Percentiles rank a stretch among this genome's conserved stretches.
These are phyloP conservation scores for Astreopora myriophthalma DNA, from an alignment of 64 coral and sea anemone species.

Conservation along the genomic window DNA sequence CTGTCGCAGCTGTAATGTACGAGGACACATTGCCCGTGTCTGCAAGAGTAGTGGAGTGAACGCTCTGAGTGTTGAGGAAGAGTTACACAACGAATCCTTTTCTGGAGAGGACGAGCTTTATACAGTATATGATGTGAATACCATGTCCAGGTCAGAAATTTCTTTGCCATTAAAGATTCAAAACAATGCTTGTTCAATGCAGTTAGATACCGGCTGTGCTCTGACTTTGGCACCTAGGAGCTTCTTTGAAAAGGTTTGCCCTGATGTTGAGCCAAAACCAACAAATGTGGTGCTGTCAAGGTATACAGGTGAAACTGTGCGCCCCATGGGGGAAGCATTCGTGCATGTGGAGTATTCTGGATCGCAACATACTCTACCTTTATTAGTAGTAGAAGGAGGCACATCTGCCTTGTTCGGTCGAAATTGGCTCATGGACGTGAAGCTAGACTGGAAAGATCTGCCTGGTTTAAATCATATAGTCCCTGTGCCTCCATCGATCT, in stretches of 20 bases:
- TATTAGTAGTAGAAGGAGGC: constrained; percentile 35
- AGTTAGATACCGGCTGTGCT: constrained; percentile 79
- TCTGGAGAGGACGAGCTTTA: not conserved
- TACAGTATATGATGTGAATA: constrained; percentile 6
- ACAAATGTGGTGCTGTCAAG: constrained; percentile 33
- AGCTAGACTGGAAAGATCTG: constrained; percentile 43
- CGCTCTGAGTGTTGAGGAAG: not conserved
- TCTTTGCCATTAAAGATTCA: constrained; percentile 52
- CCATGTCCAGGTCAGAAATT: constrained; percentile 66
- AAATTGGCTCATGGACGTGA: too few species aligned
- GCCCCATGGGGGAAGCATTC: not conserved
- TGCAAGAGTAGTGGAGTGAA: constrained; percentile 41
- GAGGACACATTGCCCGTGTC: constrained; percentile 34
- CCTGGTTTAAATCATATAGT: constrained; percentile 36
- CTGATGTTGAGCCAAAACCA: constrained; percentile 38
- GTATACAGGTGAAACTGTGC: constrained; percentile 62
- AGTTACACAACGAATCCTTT: not conserved
- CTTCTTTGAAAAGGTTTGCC: constrained; percentile 32
- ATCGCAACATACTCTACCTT: not conserved
- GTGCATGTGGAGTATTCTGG: constrained; percentile 46
- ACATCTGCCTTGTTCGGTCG: too few species aligned
- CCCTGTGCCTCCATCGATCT: not conserved
- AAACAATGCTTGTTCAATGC: constrained; percentile 40
- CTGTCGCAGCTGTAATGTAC: constrained; percentile 33
- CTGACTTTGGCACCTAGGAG: constrained; percentile 20